phyloP scores from a whole-genome alignment of 2,113 vertebrate species.

The Pterocles burchelli region DNA sequence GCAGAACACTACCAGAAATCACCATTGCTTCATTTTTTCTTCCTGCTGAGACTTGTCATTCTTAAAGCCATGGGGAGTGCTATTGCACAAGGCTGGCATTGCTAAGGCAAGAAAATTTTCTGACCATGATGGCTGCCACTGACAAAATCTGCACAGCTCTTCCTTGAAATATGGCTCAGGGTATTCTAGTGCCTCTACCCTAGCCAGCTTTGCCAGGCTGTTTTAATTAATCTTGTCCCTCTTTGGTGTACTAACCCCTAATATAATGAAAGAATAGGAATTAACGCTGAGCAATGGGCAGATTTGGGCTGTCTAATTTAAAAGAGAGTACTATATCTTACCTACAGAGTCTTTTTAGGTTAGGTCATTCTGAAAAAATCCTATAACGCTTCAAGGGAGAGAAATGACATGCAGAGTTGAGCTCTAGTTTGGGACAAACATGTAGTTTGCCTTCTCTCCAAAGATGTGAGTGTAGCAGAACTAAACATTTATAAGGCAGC shows the following conservation, averaged over 20 bases:
- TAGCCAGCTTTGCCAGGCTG: background rate
- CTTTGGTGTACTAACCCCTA: background rate
- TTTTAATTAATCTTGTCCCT: constrained; percentile 24
- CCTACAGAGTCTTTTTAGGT: background rate
- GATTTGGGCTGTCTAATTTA: background rate
- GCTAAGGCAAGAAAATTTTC: constrained; percentile 11
- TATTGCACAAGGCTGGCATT: constrained; percentile 34
- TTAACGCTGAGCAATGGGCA: background rate
- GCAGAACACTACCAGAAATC: constrained; percentile 32
- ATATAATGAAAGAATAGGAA: background rate
- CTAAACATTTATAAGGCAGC: background rate
- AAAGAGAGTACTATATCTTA: background rate
- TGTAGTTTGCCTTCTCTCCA: background rate
- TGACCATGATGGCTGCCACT: background rate
- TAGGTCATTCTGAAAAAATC: background rate
- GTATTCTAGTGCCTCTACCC: background rate
- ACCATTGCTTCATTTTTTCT: constrained; percentile 15
- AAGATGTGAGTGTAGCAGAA: background rate
- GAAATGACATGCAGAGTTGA: background rate
- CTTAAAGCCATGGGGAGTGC: constrained; percentile 1
- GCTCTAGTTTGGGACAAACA: background rate
- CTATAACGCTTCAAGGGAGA: background rate
- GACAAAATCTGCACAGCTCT: background rate
- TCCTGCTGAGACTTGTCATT: constrained; percentile 35
- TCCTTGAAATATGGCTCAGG: background rate